phyloP scores from a whole-genome alignment of 2,797 vertebrate species.

The Pitangus sulphuratus region DNA sequence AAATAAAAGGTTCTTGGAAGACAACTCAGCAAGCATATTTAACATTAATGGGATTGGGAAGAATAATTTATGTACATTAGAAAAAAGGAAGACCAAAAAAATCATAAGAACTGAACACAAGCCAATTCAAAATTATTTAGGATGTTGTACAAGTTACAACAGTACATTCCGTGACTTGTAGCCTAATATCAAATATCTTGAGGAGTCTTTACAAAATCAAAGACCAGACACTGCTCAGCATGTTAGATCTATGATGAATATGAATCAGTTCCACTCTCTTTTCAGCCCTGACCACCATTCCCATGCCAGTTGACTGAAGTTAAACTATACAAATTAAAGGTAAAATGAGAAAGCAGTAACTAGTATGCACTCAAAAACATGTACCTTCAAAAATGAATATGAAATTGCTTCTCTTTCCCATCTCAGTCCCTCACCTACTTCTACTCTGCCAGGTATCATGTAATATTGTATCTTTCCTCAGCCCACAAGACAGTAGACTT shows the following conservation, averaged over 20 bases:
- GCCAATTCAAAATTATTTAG: constrained; percentile 66
- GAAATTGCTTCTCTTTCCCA: not conserved
- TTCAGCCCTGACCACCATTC: constrained; percentile 40
- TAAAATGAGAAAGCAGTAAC: constrained; percentile 3
- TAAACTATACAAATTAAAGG: constrained; percentile 21
- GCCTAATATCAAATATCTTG: constrained; percentile 53
- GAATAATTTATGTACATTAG: constrained; percentile 68
- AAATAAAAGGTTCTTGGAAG: constrained; percentile 69
- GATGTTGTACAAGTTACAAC: constrained; percentile 63
- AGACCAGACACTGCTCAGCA: constrained; percentile 45
- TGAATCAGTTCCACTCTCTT: constrained; percentile 24
- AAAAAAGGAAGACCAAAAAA: constrained; percentile 47
- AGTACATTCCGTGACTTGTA: constrained; percentile 59
- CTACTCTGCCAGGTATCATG: not conserved
- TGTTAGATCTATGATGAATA: constrained; percentile 47
- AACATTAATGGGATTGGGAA: constrained; percentile 61
- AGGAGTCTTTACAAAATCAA: constrained; percentile 59
- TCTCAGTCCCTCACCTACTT: not conserved
- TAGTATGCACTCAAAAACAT: not conserved
- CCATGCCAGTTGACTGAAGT: constrained; percentile 12
- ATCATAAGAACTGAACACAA: constrained; percentile 54
- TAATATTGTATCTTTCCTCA: not conserved
- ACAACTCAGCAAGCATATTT: constrained; percentile 58
- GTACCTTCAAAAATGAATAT: not conserved
- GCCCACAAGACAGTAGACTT: not conserved